Evolutionary conservation across 2,797 vertebrate genomes (phyloP).

Genomic region (Nasua narica): DNA sequence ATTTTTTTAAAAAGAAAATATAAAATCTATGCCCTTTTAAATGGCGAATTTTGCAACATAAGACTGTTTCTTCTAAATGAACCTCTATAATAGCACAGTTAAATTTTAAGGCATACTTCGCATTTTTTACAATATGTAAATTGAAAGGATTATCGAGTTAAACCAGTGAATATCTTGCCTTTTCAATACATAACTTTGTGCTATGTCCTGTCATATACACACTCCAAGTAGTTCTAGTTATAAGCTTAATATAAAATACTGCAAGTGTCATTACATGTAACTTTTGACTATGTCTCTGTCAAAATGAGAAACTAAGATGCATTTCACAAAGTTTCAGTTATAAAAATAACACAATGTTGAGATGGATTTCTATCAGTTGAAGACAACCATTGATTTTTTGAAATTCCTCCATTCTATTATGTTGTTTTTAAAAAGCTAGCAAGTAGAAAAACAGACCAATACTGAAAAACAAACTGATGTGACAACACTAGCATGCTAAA

Average conservation of each 20-base stretch:
- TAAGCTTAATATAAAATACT: neutral
- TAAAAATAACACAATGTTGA: neutral
- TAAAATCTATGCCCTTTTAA: neutral
- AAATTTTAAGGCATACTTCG: neutral
- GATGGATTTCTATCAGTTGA: neutral
- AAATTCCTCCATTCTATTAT: neutral
- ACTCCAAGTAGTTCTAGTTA: neutral
- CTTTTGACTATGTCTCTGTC: neutral
- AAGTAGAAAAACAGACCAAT: neutral
- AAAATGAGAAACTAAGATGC: neutral
- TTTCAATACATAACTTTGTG: neutral
- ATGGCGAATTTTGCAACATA: neutral
- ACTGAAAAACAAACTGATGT: neutral
- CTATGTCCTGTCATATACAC: neutral
- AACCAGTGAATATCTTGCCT: neutral
- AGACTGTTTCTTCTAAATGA: neutral
- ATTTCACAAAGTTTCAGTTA: neutral
- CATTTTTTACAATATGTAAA: neutral
- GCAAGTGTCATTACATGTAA: neutral
- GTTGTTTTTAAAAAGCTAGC: neutral
- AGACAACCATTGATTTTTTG: neutral
- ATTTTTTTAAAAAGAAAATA: neutral
- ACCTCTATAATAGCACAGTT: neutral
- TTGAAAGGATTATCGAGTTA: slow-evolving; percentile 15
- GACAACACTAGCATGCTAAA: neutral